phyloP scores from a whole-genome alignment of 2,113 vertebrate genomes.

The Capreolus pygargus region DNA sequence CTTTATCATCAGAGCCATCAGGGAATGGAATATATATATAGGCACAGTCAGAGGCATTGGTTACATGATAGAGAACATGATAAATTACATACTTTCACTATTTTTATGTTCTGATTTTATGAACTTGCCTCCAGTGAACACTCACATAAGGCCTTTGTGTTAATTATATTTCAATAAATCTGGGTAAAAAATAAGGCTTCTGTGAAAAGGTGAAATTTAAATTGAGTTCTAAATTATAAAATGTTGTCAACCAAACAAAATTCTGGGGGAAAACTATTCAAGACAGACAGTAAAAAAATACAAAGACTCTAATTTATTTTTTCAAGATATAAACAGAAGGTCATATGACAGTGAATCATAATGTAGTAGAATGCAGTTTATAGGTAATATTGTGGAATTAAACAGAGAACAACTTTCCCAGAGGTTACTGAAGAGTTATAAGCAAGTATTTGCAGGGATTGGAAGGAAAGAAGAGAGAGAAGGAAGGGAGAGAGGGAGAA shows the following conservation, averaged over 20 bases:
- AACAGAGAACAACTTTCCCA: neutral
- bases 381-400: neutral
- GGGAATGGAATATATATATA: neutral
- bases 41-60: neutral
- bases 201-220: neutral
- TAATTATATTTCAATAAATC: neutral
- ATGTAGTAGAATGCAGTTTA: neutral
- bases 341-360: neutral
- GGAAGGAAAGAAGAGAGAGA: neutral
- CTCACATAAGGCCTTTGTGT: neutral
- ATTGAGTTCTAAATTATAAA: neutral
- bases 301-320: neutral
- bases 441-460: neutral
- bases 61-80: neutral
- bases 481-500: fast-evolving
- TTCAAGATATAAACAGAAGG: neutral
- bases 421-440: neutral
- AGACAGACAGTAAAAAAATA: neutral
- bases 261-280: neutral
- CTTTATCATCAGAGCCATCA: neutral
- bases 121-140: neutral
- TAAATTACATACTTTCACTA: neutral
- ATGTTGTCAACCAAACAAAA: neutral
- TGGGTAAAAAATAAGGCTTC: neutral
- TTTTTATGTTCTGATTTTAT: neutral